Evolutionary conservation across 2,797 vertebrate species (phyloP).

Genomic region (Chelmon rostratus): DNA sequence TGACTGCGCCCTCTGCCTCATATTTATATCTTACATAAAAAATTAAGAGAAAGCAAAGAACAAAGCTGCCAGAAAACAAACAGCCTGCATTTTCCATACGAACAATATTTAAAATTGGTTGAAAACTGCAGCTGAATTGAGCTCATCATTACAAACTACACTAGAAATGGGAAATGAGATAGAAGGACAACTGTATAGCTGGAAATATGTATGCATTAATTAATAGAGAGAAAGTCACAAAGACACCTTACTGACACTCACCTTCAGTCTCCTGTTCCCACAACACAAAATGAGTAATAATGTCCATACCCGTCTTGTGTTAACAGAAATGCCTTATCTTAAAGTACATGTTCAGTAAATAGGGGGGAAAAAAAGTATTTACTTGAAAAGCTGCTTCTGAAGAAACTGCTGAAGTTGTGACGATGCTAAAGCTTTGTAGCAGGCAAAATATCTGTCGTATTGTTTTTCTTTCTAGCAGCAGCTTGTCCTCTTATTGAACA

Average conservation of each 20-base stretch:
- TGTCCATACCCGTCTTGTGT: background rate
- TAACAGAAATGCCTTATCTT: background rate
- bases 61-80: background rate
- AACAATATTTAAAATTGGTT: no score
- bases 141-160: background rate
- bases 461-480: background rate
- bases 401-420: no score
- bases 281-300: background rate
- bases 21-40: background rate
- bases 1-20: background rate
- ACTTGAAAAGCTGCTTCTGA: background rate
- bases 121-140: background rate
- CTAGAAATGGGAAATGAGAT: background rate
- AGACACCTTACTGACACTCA: background rate
- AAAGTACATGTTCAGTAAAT: background rate
- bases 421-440: conserved; percentile 3
- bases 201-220: background rate
- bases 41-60: background rate
- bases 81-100: no score
- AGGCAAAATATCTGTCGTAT: background rate
- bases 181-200: no score
- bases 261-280: no score
- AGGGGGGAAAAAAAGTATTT: background rate
- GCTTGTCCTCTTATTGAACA: background rate
- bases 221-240: background rate